phyloP scores from a whole-genome alignment of 2,888 invertebrate genomes.

The Steromphala cineraria region DNA sequence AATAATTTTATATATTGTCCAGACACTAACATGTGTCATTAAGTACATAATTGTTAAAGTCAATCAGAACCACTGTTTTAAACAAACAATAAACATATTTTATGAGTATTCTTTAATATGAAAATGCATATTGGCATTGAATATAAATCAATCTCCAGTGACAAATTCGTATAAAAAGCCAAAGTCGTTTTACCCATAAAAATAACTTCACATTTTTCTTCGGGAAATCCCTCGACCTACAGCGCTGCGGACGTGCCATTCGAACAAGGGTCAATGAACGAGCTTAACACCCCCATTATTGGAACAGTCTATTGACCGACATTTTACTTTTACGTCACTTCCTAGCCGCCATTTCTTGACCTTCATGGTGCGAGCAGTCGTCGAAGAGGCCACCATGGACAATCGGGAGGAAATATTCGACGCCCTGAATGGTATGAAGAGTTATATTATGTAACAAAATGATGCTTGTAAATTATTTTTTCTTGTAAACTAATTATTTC shows the following conservation, averaged over 20 bases:
- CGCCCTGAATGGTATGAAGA: constrained; percentile 60
- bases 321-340: constrained; percentile 46
- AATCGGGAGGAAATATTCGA: constrained; percentile 68
- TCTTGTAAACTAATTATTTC: not conserved
- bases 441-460: not conserved
- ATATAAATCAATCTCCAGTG: too few species aligned
- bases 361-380: constrained; percentile 41
- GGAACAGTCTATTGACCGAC: constrained; percentile 16
- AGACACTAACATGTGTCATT: too few species aligned
- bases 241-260: not conserved
- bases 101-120: too few species aligned
- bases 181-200: too few species aligned
- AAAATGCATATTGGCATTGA: too few species aligned
- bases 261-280: not conserved
- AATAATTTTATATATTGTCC: too few species aligned
- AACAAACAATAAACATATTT: too few species aligned
- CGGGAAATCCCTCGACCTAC: not conserved
- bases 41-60: too few species aligned
- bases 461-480: not conserved
- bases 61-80: too few species aligned
- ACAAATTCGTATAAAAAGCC: too few species aligned
- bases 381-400: constrained; percentile 57
- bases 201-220: too few species aligned
- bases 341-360: constrained; percentile 57
- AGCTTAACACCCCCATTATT: not conserved